Percentiles rank a stretch among this genome's conserved stretches.
Conservation (phyloP, 2,113 vertebrate species). For the Crotalus helleri region DNA sequence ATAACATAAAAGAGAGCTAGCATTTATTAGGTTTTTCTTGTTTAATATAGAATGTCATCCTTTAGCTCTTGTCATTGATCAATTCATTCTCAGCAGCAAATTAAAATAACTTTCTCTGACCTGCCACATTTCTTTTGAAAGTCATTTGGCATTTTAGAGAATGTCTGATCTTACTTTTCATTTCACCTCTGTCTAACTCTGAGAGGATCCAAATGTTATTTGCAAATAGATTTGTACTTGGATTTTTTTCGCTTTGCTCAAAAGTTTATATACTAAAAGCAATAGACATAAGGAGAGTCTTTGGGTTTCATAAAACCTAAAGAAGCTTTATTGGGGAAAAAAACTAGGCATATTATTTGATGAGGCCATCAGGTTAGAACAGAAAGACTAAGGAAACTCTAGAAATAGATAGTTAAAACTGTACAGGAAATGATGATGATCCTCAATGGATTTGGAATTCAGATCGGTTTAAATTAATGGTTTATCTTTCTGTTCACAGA, state of each 20-base stretch:
- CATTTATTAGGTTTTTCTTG: neutral
- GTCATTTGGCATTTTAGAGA: neutral
- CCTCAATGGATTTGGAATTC: neutral
- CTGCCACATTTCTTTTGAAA: neutral
- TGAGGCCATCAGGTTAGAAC: neutral
- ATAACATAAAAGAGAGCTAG: neutral
- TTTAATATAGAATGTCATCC: neutral
- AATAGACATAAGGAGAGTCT: neutral
- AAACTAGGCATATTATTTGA: neutral
- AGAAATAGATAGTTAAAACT: neutral
- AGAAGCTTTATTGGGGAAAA: rapidly evolving
- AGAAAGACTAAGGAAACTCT: neutral
- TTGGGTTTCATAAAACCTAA: neutral
- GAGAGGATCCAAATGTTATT: neutral
- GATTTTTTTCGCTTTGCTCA: neutral
- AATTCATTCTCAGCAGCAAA: neutral
- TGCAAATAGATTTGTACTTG: neutral
- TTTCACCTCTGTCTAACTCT: neutral
- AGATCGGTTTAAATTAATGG: neutral
- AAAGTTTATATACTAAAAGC: neutral
- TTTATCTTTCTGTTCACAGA: constrained; percentile 7
- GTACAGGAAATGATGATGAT: neutral
- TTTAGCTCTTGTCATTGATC: neutral
- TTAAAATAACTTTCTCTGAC: neutral
- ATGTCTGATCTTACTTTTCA: neutral